These are phyloP conservation scores for Epicampocera succincta DNA, from an alignment of 2,888 invertebrate genomes.

Conservation along the genomic window DNA sequence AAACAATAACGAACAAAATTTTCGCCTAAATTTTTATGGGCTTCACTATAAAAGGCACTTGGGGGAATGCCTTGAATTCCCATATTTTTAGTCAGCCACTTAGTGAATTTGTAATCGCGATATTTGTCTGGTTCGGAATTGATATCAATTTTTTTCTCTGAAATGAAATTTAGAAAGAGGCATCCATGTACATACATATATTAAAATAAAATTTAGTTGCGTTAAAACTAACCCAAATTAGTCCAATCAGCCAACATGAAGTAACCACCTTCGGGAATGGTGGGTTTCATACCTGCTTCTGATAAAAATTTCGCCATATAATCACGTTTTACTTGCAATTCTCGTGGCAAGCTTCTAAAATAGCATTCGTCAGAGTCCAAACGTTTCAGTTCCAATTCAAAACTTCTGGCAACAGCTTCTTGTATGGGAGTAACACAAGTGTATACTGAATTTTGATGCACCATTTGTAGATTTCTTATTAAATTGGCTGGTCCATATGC, in stretches of 20 bases:
- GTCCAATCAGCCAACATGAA: constrained; percentile 98
- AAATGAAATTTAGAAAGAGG: constrained; percentile 68
- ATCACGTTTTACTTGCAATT: constrained; percentile 90
- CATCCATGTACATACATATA: constrained; percentile 1
- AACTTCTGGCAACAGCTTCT: constrained; percentile 95
- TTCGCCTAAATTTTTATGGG: constrained; percentile 91
- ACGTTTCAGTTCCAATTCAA: constrained; percentile 91
- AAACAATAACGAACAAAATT: constrained; percentile 96
- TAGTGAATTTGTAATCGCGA: constrained; percentile 95
- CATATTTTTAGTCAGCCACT: constrained; percentile 96
- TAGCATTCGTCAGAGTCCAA: constrained; percentile 90
- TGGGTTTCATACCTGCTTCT: constrained; percentile 93
- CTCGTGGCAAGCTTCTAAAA: constrained; percentile 88
- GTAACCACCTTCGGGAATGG: constrained; percentile 97
- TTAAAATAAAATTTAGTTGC: background rate
- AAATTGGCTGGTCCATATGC: constrained; percentile 93
- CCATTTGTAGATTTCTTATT: constrained; percentile 90
- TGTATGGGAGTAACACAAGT: constrained; percentile 94
- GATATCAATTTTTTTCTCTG: constrained; percentile 87
- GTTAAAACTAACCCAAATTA: constrained; percentile 83
- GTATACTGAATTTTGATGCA: constrained; percentile 97
- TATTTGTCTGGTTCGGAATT: constrained; percentile 87
- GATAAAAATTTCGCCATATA: constrained; percentile 88
- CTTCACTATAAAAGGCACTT: constrained; percentile 93
- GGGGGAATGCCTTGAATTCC: constrained; percentile 95